A percentile compares a stretch with the other conserved stretches of the same genome.
phyloP scores from a whole-genome alignment of 2,888 invertebrate genomes.

The Eristalis intricaria region DNA sequence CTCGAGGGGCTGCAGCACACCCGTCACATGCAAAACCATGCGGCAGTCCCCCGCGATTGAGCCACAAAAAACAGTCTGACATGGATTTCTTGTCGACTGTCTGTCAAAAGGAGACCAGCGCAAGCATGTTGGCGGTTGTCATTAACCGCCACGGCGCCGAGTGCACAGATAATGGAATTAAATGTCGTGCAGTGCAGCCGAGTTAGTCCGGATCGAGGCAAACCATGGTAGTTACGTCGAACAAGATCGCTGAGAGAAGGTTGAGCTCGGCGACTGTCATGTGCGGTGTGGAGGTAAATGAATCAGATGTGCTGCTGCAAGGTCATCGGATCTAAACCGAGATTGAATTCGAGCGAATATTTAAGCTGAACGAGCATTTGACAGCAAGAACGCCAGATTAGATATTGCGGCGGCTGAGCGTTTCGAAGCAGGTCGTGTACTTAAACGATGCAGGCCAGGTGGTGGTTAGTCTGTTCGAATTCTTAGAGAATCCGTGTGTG shows the following conservation, averaged over 20 bases:
- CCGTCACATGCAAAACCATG: background rate
- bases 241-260: background rate
- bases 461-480: background rate
- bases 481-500: background rate
- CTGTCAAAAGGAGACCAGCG: background rate
- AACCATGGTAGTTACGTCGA: background rate
- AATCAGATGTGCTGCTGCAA: background rate
- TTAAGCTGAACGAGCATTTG: background rate
- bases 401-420: background rate
- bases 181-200: background rate
- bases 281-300: background rate
- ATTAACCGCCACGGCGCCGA: background rate
- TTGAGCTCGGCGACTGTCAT: background rate
- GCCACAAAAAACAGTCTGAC: background rate
- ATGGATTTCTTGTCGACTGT: background rate
- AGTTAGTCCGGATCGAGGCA: background rate
- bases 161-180: background rate
- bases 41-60: background rate
- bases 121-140: background rate
- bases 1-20: background rate
- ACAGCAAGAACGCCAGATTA: background rate
- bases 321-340: background rate
- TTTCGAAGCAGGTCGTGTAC: background rate
- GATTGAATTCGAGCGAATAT: background rate
- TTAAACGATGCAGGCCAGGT: background rate